Evolutionary conservation across 2,113 vertebrate genomes (phyloP), one percentile per base, ranked within the genome.

Genomic region (Azemiops feae): DNA sequence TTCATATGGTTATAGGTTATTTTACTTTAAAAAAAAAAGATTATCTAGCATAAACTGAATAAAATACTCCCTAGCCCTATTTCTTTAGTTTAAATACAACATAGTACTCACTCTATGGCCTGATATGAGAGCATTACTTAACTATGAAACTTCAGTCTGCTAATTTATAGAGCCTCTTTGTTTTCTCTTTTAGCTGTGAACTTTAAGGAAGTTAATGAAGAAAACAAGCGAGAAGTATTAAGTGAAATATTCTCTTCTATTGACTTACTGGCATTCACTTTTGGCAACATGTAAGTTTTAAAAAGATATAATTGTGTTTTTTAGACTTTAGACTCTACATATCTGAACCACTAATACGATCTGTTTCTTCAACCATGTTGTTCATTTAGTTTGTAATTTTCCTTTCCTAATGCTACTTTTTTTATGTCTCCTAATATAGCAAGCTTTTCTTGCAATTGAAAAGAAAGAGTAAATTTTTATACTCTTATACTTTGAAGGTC

Each of bases 231-330:
- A 93, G 98, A 98, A 91, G 96, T 98, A 94, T 99, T 99, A 86
- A 96, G 97, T 94, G 99, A 99, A 96, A 98, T 99, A 96, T 98
- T 98, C 98, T 97, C 98, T 45, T 99, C 99, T 64, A 98, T 99
- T 93, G 99, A 99, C 97, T 98, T 98, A 58, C 98, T 99, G 98
- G 99, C 99, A 55, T 99, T 99, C 97, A 99, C 99, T 74, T 99
- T 99, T 98, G 99, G 99, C 95, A 99, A 99, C 98, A 97, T 99
- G 99, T 99, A 98, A 99, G 99, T 99, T 81, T 94, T 27, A 69
- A 18, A 30, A 85, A 27, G 22, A 90, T 55, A 52, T 87, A 53
- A 92, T 90, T 93, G 91, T 88, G 47, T 8, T 8, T 10, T 81
- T 45, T 55, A 39, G 25, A 43, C 47, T 47, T 53, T 43, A 43